These are phyloP conservation scores for Balearica regulorum DNA, from an alignment of 2,797 vertebrate species.

Conservation along the genomic window DNA sequence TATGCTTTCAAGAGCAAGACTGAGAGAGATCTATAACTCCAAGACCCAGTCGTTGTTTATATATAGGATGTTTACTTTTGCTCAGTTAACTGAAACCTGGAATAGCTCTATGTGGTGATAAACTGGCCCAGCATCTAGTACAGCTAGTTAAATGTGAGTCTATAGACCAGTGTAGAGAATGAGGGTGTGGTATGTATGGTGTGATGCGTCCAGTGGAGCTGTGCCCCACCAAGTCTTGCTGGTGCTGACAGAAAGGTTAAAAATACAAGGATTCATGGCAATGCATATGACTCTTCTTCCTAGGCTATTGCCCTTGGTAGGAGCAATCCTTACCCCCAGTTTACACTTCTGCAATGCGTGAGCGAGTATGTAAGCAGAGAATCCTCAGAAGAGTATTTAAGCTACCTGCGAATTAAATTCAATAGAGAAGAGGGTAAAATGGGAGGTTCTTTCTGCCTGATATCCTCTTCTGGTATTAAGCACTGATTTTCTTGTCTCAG, in stretches of 20 bases:
- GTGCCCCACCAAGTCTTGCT: not conserved
- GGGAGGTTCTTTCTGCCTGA: not conserved
- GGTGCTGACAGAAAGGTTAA: not conserved
- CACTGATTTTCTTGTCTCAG: not conserved
- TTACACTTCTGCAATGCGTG: not conserved
- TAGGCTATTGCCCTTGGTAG: not conserved
- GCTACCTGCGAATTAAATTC: not conserved
- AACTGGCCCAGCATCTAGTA: not conserved
- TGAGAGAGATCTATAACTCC: not conserved
- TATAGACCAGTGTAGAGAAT: not conserved
- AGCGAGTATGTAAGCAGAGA: not conserved
- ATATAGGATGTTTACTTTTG: not conserved
- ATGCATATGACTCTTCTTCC: not conserved
- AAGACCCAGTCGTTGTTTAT: not conserved
- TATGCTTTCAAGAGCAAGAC: not conserved
- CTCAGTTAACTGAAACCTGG: not conserved
- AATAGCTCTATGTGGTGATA: not conserved
- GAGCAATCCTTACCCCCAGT: not conserved
- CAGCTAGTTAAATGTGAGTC: not conserved
- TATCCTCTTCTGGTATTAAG: not conserved
- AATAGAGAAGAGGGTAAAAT: not conserved
- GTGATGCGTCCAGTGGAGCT: not conserved
- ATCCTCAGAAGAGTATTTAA: not conserved
- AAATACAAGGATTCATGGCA: not conserved
- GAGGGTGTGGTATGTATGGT: not conserved